Conservation (phyloP, 2,888 invertebrate species). For the Watsonalla cultraria region DNA sequence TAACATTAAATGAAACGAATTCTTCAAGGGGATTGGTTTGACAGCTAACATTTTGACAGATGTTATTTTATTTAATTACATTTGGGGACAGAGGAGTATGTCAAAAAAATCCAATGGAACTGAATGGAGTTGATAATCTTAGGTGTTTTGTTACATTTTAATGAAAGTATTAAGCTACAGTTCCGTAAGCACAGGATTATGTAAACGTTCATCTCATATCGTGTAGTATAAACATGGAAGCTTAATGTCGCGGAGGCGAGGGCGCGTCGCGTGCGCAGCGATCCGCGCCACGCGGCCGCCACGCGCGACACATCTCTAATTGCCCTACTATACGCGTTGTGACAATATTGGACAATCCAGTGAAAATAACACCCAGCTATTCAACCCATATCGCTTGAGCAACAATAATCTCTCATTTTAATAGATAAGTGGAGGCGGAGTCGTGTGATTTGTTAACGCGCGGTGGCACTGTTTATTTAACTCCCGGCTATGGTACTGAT, state of each 20-base stretch:
- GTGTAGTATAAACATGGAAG: constrained; percentile 61
- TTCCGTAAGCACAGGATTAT: constrained; percentile 13
- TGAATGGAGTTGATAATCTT: constrained; percentile 41
- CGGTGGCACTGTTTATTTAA: constrained; percentile 31
- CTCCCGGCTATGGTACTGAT: constrained; percentile 12
- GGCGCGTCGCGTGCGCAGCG: constrained; percentile 39
- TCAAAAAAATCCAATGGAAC: background rate
- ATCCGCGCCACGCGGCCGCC: constrained; percentile 57
- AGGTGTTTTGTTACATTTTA: background rate
- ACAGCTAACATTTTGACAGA: constrained; percentile 58
- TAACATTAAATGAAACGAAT: constrained; percentile 76
- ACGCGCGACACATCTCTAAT: constrained; percentile 75
- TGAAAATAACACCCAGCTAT: constrained; percentile 73
- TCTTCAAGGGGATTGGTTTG: constrained; percentile 65
- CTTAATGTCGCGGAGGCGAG: constrained; percentile 48
- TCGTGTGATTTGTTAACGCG: constrained; percentile 64
- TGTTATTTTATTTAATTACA: constrained; percentile 39
- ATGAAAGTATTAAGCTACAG: background rate
- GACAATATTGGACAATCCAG: constrained; percentile 77
- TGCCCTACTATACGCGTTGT: constrained; percentile 71
- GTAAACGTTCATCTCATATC: constrained; percentile 36
- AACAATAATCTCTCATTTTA: constrained; percentile 76
- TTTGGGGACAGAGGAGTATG: background rate
- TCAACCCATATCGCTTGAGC: constrained; percentile 51
- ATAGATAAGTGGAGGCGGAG: constrained; percentile 76